Base-by-base conservation (phyloP, 1,140 invertebrate genomes). In the Heliothis virescens region DNA sequence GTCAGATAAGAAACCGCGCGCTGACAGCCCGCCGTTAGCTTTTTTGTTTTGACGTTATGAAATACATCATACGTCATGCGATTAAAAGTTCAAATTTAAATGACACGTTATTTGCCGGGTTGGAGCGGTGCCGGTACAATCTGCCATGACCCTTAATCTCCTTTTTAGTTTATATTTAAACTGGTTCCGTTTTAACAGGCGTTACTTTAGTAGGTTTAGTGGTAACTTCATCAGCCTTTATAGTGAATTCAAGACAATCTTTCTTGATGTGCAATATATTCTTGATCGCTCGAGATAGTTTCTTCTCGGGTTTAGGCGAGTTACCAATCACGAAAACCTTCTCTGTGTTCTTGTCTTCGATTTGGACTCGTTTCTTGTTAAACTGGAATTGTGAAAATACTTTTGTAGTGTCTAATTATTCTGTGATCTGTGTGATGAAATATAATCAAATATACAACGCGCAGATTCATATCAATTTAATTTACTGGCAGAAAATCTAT, bases 131-230 rank as follows among this genome's bases (percentile, higher is more conserved):
- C n/a, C n/a, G n/a, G n/a, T n/a, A n/a, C n/a, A n/a, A n/a, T n/a
- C n/a, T n/a, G n/a, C n/a, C n/a, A n/a, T n/a, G n/a, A n/a, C n/a
- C n/a, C 1, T 18, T 47, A 26, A 26, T 26, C 21, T 48, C n/a
- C 34, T 16, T 48, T 65, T 12, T 2, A 34, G 34, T 34, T 65
- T 41, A 41, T 5, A 9, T 7, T 63, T 63, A 80, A 55, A 52
- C 57, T 59, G 87, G 79, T 29, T 92, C 90, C 71, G 85, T 81
- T 85, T 85, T 92, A 18, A 92, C 79, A 21, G 92, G 91, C 4
- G 92, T 94, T 0, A 94, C 74, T 87, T 90, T 94, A 15, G 92
- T 94, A 3, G 91, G 92, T 72, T 92, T 94, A 1, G 88, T 90
- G 0, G 91, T 92, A 13, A 82, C 75, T 79, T 94, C 92, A 47